Percentiles rank a stretch among this genome's conserved stretches.
Conservation (phyloP, 92 coral and sea anemone species). For the Palythoa caribaeorum region DNA sequence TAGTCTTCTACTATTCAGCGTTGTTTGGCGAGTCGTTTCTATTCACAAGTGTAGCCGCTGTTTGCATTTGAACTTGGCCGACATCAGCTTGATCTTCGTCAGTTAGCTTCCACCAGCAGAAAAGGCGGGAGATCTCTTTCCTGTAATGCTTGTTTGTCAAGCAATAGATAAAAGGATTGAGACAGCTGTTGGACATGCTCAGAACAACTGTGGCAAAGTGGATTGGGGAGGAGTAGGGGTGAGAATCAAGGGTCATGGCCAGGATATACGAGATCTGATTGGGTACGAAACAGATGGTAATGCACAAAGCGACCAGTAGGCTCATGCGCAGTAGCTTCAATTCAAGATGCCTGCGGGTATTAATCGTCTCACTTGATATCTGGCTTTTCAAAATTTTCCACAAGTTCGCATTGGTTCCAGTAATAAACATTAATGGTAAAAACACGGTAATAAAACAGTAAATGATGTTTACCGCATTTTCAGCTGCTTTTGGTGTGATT, state of each 20-base stretch:
- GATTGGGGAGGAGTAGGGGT: conserved; percentile 35
- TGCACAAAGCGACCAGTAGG: conserved; percentile 1
- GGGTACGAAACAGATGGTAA: conserved; percentile 32
- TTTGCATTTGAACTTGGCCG: no score
- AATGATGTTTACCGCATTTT: not conserved
- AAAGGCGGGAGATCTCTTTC: conserved; percentile 2
- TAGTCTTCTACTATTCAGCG: no score
- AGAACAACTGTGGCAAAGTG: conserved; percentile 34
- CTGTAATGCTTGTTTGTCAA: conserved; percentile 37
- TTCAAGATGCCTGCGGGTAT: conserved; percentile 37
- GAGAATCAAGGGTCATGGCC: conserved; percentile 39
- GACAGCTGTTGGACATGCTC: conserved; percentile 38
- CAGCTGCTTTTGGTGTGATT: conserved; percentile 35
- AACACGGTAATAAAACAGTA: conserved; percentile 20
- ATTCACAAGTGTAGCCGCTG: no score
- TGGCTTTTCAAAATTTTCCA: conserved; percentile 21
- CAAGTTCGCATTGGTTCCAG: conserved; percentile 2
- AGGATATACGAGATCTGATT: conserved; percentile 36
- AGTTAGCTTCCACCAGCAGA: no score
- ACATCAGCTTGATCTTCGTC: no score
- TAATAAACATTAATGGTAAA: conserved; percentile 22
- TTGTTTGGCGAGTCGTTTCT: no score
- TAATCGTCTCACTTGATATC: not conserved
- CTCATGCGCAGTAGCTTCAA: conserved; percentile 35
- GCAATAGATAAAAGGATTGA: conserved; percentile 36